Base-by-base conservation (phyloP, 2,888 invertebrate species). In the Epinotia bilunana region DNA sequence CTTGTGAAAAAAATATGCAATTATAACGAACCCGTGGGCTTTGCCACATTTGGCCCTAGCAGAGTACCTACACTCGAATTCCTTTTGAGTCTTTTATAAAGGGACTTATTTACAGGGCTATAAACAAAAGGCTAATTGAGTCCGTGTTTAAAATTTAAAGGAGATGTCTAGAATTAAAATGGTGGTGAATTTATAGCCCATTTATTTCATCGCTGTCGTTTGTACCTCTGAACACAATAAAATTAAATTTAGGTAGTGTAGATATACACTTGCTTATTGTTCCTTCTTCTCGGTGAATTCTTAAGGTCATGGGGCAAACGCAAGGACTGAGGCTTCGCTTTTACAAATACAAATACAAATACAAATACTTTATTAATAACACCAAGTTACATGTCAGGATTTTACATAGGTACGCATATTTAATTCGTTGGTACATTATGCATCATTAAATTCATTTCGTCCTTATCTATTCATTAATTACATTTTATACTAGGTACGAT, bases 101-200 rank as follows among this genome's bases (percentile, higher is more conserved):
- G n/a, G 46, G 39, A 3, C 39, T 61, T 46, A 23, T 62, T 70
- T 49, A 53, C 53, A n/a, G 39, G 39, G 58, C 39, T 58, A 16
- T 63, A 63, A n/a, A 72, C 57, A 64, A 43, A 28, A 18, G 23
- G 23, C 55, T 57, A 64, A 57, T 72, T 64, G n/a, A 63, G 20
- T 55, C 57, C 28, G 46, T 57, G 57, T 57, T 64, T 64, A 23
- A 57, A 63, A 57, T 72, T 57, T 72, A 43, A 43, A 68, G 58
- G 20, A 68, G 58, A 58, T 1, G 20, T 39, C 58, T 58, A 58
- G 57, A 58, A 43, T 33, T 67, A 57, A 58, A 68, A 58, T 43
- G 43, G 18, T 11, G 53, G 49, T 11, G 5, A 63, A 63, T 68
- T 68, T 20, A 57, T 58, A n/a, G 58, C 23, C 57, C 12, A 16